Base-by-base conservation (phyloP, 2,113 vertebrate species). In the Gymnocephalus cernua region DNA sequence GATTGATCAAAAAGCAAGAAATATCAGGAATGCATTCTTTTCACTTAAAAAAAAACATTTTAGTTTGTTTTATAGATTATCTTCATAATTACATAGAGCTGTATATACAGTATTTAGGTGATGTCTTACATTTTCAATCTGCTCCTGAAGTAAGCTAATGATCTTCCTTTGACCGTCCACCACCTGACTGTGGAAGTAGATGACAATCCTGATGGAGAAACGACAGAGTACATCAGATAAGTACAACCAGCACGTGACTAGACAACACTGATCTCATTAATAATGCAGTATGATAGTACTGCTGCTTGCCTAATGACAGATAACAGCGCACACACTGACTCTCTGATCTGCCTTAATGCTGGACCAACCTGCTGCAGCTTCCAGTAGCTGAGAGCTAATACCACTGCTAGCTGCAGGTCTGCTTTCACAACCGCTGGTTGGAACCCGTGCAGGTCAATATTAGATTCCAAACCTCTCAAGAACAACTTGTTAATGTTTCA, bases 101-200 rank as follows among this genome's bases (percentile, higher is more conserved):
- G 8, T 12, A 18, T 21, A 19, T 5, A 41, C 9, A 41, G 10
- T 41, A n/a, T n/a, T 4, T 21, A 2, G 23, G 6, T 7, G 50
- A 54, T 27, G 6, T 23, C 95, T 87, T 88, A 99, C 98, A 0
- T 99, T 97, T 85, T 88, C 68, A n/a, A 99, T 98, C 91, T 97
- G 97, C 70, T 97, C 96, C 92, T 95, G 95, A 48, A 99, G 94
- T 54, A 98, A 91, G 53, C 3, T 23, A 77, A 99, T 98, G 84
- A 99, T 94, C 92, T 93, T 96, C 78, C 88, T 93, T 74, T 96
- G 97, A 47, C 96, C 98, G 45, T 95, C 96, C 14, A 99, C 95
- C 89, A 99, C 96, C 91, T 99, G 97, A 84, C 96, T 95, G 86
- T 97, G 95, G 93, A 98, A 96, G 93, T 99, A 99, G 93, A 96